Evolutionary conservation across 1,140 invertebrate genomes (phyloP).

Genomic region (Cotesia typhae): DNA sequence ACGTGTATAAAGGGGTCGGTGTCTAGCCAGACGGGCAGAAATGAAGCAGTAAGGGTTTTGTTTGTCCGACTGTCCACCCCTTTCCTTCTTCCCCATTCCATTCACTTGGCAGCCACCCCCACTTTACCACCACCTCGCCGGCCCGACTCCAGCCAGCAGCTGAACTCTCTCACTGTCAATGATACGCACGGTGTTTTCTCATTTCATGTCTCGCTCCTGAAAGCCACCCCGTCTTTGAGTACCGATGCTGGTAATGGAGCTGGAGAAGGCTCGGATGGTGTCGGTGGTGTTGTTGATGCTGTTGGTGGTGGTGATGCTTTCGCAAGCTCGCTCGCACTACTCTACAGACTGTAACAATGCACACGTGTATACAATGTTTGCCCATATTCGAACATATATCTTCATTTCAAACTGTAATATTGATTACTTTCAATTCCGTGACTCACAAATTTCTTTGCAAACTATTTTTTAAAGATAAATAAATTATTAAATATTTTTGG

Average conservation of each 20-base stretch:
- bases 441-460: background rate
- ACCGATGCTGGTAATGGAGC: too few relatives aligned
- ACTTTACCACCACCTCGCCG: too few relatives aligned
- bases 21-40: slow-evolving; percentile 65
- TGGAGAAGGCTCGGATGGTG: too few relatives aligned
- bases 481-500: too few relatives aligned
- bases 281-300: too few relatives aligned
- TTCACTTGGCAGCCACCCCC: background rate
- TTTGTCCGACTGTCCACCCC: slow-evolving; percentile 65
- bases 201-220: background rate
- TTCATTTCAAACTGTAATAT: slow-evolving; percentile 55
- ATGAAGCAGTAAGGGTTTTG: slow-evolving; percentile 66
- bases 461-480: slow-evolving; percentile 29
- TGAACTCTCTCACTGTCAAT: too few relatives aligned
- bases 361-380: slow-evolving; percentile 55
- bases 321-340: slow-evolving; percentile 12
- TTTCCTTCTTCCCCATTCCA: slow-evolving; percentile 51
- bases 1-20: slow-evolving; percentile 53
- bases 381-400: slow-evolving; percentile 58
- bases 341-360: slow-evolving; percentile 53
- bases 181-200: background rate
- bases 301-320: too few relatives aligned
- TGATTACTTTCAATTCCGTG: slow-evolving; percentile 61
- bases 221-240: too few relatives aligned
- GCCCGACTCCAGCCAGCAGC: too few relatives aligned